Conservation (phyloP, 2,113 vertebrate genomes). For the Ptilonorhynchus violaceus region DNA sequence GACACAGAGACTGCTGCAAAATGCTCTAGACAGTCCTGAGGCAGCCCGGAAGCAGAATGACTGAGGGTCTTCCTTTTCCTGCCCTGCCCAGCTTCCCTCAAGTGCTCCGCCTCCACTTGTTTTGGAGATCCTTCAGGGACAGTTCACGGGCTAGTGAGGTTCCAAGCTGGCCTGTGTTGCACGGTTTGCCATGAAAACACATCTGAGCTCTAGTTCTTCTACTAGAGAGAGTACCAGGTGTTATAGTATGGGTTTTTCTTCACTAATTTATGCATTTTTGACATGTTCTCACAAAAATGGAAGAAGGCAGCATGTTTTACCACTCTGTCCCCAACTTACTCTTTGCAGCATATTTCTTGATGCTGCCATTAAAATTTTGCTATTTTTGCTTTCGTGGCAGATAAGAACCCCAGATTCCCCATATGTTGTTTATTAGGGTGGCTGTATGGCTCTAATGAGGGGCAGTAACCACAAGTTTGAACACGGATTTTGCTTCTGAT, state of each 20-base stretch:
- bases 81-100: background rate
- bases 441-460: background rate
- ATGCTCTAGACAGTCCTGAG: background rate
- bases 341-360: background rate
- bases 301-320: background rate
- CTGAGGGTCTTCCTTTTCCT: background rate
- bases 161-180: background rate
- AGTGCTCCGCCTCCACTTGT: background rate
- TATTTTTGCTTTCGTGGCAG: conserved; percentile 42
- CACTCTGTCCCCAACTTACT: background rate
- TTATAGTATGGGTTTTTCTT: background rate
- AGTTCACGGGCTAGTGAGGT: background rate
- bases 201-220: background rate
- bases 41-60: background rate
- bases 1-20: background rate
- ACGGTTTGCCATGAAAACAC: background rate
- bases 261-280: background rate
- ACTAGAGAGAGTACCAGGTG: background rate
- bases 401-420: background rate
- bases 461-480: conserved; percentile 8
- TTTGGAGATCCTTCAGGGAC: background rate
- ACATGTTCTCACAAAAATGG: background rate
- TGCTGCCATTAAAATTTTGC: conserved; percentile 5
- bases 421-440: conserved; percentile 51
- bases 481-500: conserved; percentile 5